phyloP scores from a whole-genome alignment of 2,888 invertebrate genomes.

The Aphodius granarius region DNA sequence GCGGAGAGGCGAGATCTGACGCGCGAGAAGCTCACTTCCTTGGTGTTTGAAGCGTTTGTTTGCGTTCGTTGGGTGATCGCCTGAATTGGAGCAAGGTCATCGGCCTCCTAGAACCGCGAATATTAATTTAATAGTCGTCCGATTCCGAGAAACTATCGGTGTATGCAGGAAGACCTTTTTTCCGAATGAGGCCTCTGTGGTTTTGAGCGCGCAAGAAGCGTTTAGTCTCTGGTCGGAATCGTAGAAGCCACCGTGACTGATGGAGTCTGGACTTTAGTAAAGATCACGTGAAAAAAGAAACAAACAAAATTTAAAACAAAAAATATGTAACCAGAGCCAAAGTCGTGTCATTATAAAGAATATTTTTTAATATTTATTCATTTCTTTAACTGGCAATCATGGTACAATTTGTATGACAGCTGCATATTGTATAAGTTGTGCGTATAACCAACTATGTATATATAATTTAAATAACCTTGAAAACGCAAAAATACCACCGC shows the following conservation, averaged over 20 bases:
- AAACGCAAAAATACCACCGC: not conserved
- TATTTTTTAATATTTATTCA: not conserved
- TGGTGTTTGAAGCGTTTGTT: constrained; percentile 31
- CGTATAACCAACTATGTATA: not conserved
- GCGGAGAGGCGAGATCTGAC: constrained; percentile 40
- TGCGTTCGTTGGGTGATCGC: constrained; percentile 11
- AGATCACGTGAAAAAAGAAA: not conserved
- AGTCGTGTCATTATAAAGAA: too few relatives aligned
- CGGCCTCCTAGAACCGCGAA: constrained; percentile 36
- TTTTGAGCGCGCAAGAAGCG: not conserved
- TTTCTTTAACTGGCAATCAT: not conserved
- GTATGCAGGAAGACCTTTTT: not conserved
- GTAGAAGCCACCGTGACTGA: not conserved
- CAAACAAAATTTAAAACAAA: not conserved
- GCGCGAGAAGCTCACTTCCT: constrained; percentile 41
- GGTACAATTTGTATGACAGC: not conserved
- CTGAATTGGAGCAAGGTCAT: constrained; percentile 50
- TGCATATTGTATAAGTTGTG: too few relatives aligned
- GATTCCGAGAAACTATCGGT: not conserved
- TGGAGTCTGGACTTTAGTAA: not conserved
- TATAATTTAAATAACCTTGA: not conserved
- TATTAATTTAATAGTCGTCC: not conserved
- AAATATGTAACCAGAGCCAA: too few relatives aligned
- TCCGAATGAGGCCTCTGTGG: not conserved
- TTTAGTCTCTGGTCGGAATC: not conserved